Percentiles rank a stretch among this genome's conserved stretches.
Conservation (phyloP, 2,888 invertebrate genomes). For the Villa cingulata region DNA sequence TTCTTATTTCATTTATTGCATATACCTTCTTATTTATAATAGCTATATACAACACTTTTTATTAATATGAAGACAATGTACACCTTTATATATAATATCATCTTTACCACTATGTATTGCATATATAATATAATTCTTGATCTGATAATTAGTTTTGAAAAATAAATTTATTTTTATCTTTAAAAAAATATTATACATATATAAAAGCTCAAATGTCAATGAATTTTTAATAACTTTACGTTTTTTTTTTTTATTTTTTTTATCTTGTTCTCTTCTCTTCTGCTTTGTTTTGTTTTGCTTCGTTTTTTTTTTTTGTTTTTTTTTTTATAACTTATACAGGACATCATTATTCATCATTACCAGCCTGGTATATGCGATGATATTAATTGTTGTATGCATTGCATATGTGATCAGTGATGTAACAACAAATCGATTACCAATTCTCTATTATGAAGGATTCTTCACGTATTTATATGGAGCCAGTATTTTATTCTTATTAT, state of each 20-base stretch:
- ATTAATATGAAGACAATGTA: too few species aligned
- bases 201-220: background rate
- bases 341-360: constrained; percentile 89
- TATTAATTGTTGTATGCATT: constrained; percentile 83
- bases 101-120: too few species aligned
- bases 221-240: background rate
- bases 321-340: constrained; percentile 37
- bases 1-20: too few species aligned
- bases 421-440: constrained; percentile 80
- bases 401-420: constrained; percentile 92
- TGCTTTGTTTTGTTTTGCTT: background rate
- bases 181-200: too few species aligned
- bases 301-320: background rate
- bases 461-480: constrained; percentile 88
- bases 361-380: constrained; percentile 92
- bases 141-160: too few species aligned
- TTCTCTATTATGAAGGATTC: constrained; percentile 89
- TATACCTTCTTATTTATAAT: too few species aligned
- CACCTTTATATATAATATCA: too few species aligned
- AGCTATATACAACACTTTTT: too few species aligned
- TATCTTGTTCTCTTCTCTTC: constrained; percentile 17
- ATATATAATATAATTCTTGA: too few species aligned
- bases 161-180: too few species aligned
- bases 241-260: constrained; percentile 7
- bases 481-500: constrained; percentile 83